Evolutionary conservation across 2,797 vertebrate genomes (phyloP).

Genomic region (Lithobates pipiens): DNA sequence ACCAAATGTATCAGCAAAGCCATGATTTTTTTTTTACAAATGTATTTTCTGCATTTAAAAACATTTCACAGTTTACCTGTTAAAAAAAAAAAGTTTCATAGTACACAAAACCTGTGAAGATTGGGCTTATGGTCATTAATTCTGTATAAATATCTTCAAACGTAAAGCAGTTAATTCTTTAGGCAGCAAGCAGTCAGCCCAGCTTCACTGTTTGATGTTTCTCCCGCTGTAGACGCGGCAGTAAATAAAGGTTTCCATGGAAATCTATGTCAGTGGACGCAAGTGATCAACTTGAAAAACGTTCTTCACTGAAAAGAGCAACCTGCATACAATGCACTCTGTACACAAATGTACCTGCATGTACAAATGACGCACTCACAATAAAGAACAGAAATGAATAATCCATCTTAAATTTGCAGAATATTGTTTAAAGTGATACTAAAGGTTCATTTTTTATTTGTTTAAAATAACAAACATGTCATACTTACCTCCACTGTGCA

Average conservation of each 20-base stretch:
- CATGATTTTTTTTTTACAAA: background rate
- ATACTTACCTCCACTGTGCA: no score
- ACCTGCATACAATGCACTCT: background rate
- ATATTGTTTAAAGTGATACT: no score
- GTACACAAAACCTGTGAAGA: background rate
- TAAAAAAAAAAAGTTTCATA: no score
- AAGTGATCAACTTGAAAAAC: background rate
- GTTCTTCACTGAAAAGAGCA: conserved; percentile 1
- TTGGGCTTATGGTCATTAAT: background rate
- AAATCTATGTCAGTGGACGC: conserved; percentile 5
- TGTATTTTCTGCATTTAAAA: background rate
- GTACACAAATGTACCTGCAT: background rate
- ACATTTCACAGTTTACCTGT: no score
- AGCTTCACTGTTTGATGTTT: background rate
- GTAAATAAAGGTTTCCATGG: conserved; percentile 27
- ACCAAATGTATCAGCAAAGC: background rate
- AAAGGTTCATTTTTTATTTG: no score
- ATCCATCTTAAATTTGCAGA: no score
- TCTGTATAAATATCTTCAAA: background rate
- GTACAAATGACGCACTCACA: background rate
- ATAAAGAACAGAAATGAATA: background rate
- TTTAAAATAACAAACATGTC: no score
- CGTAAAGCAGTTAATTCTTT: conserved; percentile 12
- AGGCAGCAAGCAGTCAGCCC: background rate
- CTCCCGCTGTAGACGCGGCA: conserved; percentile 3